Base-by-base conservation (phyloP, 2,113 vertebrate species). In the Nycticryphes semicollaris region DNA sequence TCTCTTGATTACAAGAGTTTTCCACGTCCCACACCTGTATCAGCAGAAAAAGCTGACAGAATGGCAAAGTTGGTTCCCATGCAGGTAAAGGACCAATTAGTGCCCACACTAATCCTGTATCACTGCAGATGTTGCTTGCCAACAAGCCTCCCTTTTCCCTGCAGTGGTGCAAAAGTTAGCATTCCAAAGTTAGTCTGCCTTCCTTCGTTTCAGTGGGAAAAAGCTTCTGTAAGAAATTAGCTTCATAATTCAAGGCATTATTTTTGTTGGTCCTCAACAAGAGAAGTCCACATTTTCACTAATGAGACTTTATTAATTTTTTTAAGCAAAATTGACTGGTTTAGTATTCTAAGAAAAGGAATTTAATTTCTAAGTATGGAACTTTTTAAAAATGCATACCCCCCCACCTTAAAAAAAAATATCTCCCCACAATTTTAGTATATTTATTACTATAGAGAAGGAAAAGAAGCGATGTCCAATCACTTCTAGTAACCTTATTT, bases 21-120 rank as follows among this genome's bases (percentile, higher is more conserved):
- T 53, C 10, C 4, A 89, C 0, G 0, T 47, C 13, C 20, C 43
- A 73, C 33, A 57, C 9, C 23, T 43, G 39, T 1, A 5, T 31
- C 53, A 86, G 59, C 33, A 80, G 22, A 80, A 82, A 68, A 85
- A 57, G 7, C 33, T 73, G 31, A 43, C 19, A 66, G 43, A 83
- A 88, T 5, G 10, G 12, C 31, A 86, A 59, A 27, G 25, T 8
- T 83, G 20, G 50, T 31, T 91, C 37, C 47, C 47, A 51, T 5
- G 30, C 28, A 89, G 37, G 31, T 16, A 10, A n/a, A 54, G 57
- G 24, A 59, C 8, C 22, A 69, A 23, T 21, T 3, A 63, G 6
- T 33, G 56, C 21, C 18, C 80, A 77, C 41, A 51, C 19, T 47
- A 81, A 41, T 7, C 56, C 41, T 66, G 37, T 17, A 93, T 37